Conservation (phyloP, 2,113 vertebrate genomes). For the Diadophis punctatus region DNA sequence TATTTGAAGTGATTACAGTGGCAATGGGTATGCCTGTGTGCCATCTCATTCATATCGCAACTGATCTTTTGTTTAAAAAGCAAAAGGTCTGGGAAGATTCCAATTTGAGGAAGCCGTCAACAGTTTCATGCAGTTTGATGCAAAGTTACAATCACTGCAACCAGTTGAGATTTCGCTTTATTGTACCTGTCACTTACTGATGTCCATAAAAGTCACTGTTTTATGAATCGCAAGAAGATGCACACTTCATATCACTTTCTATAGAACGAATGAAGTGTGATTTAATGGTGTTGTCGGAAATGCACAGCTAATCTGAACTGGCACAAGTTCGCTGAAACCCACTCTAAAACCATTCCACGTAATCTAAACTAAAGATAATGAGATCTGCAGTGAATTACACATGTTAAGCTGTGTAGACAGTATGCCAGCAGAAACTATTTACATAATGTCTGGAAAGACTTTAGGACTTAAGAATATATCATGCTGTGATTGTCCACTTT, state of each 20-base stretch:
- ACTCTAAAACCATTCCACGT: background rate
- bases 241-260: background rate
- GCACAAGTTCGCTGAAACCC: background rate
- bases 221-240: slow-evolving; percentile 11
- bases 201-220: background rate
- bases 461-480: slow-evolving; percentile 22
- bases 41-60: background rate
- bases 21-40: background rate
- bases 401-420: background rate
- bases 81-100: background rate
- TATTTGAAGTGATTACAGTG: background rate
- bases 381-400: background rate
- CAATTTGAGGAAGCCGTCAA: background rate
- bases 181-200: background rate
- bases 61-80: background rate
- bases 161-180: background rate
- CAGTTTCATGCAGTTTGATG: background rate
- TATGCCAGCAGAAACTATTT: slow-evolving; percentile 13
- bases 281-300: background rate
- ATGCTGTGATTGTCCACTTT: slow-evolving; percentile 28
- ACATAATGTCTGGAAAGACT: slow-evolving; percentile 32
- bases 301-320: background rate
- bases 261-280: background rate
- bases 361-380: background rate
- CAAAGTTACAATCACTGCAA: background rate